A percentile compares a stretch with the other conserved stretches of the same genome.
These are phyloP conservation scores for Drosophila biarmipes DNA, from an alignment of 1,140 invertebrate genomes.

Conservation along the genomic window DNA sequence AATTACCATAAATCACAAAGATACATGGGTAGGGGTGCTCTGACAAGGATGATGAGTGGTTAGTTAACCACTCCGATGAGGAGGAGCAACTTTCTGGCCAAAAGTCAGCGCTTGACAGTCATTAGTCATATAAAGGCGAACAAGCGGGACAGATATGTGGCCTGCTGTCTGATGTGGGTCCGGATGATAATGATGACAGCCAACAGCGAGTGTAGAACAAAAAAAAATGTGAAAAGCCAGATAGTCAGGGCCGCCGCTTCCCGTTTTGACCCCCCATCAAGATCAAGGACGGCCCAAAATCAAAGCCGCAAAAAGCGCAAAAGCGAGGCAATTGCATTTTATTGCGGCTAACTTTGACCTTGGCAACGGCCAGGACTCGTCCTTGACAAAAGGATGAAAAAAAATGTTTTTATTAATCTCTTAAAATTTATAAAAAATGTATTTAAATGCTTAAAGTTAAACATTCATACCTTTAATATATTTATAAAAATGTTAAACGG, in stretches of 20 bases:
- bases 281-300: slow-evolving; percentile 47
- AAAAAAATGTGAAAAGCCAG: slow-evolving; percentile 23
- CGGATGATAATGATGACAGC: slow-evolving; percentile 64
- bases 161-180: slow-evolving; percentile 53
- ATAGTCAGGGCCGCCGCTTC: slow-evolving; percentile 34
- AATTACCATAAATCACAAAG: slow-evolving; percentile 59
- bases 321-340: slow-evolving; percentile 34
- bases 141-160: slow-evolving; percentile 32
- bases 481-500: no score
- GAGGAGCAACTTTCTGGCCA: slow-evolving; percentile 37
- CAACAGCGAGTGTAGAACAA: slow-evolving; percentile 35
- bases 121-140: slow-evolving; percentile 69
- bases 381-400: slow-evolving; percentile 2
- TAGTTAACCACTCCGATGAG: slow-evolving; percentile 14
- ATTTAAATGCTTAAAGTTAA: no score
- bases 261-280: slow-evolving; percentile 35
- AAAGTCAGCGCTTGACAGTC: slow-evolving; percentile 73
- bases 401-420: background rate
- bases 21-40: background rate
- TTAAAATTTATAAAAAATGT: no score
- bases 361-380: slow-evolving; percentile 1
- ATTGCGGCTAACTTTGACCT: slow-evolving; percentile 16
- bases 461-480: no score
- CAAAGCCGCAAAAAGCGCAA: slow-evolving; percentile 33
- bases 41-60: slow-evolving; percentile 19